phyloP scores from a whole-genome alignment of 2,113 vertebrate genomes.

The Gopherus evgoodei region DNA sequence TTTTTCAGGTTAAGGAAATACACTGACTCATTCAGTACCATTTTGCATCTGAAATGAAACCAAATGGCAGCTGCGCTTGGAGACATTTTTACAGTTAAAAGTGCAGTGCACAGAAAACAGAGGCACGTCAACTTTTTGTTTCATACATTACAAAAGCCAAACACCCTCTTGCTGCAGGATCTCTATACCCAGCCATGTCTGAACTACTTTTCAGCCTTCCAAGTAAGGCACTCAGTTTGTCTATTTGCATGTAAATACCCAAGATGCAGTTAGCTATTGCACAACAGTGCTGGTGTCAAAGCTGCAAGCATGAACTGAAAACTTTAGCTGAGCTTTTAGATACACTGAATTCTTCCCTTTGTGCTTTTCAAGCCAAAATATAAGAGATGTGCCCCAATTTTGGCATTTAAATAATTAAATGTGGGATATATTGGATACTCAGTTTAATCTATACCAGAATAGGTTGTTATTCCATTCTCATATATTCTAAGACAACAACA shows the following conservation, averaged over 20 bases:
- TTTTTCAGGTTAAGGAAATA: neutral
- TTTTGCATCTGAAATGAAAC: neutral
- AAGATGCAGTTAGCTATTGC: neutral
- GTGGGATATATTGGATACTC: neutral
- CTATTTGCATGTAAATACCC: neutral
- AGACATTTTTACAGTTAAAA: neutral
- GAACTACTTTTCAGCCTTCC: neutral
- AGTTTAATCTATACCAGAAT: neutral
- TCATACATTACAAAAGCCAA: neutral
- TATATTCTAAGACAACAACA: conserved; percentile 28
- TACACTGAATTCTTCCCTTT: neutral
- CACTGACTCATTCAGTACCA: neutral
- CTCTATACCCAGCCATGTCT: neutral
- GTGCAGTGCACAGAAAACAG: neutral
- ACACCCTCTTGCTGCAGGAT: neutral
- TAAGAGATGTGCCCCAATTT: neutral
- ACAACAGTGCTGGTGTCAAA: neutral
- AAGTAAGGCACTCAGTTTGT: neutral
- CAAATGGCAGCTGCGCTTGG: neutral
- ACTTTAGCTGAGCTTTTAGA: rapidly evolving
- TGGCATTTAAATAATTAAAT: neutral
- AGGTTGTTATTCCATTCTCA: neutral
- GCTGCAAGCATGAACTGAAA: neutral
- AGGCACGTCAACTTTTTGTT: neutral
- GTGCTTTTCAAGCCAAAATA: neutral